These are phyloP conservation scores for Drosophila aldrichi DNA, from an alignment of 2,888 invertebrate genomes.

Conservation along the genomic window DNA sequence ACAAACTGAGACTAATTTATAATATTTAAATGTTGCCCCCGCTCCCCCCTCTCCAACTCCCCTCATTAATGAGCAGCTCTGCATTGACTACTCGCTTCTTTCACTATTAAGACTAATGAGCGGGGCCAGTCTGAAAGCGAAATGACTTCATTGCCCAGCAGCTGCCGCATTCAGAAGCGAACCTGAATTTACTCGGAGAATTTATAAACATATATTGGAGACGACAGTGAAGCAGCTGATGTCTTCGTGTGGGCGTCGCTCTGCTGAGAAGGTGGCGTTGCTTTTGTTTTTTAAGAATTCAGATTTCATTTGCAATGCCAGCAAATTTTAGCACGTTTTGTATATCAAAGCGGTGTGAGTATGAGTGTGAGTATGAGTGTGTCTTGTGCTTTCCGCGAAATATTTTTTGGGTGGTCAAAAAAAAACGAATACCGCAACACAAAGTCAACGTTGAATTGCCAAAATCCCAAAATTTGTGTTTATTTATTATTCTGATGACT, in stretches of 20 bases:
- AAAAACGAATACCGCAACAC: slow-evolving; percentile 22
- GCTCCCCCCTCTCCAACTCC: slow-evolving; percentile 10
- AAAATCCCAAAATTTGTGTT: slow-evolving; percentile 19
- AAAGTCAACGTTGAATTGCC: slow-evolving; percentile 15
- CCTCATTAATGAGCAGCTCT: slow-evolving; percentile 55
- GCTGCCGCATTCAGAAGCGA: slow-evolving; percentile 34
- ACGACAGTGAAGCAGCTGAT: slow-evolving; percentile 2
- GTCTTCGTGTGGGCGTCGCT: slow-evolving; percentile 59
- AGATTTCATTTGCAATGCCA: slow-evolving; percentile 60
- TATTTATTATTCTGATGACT: slow-evolving; percentile 25
- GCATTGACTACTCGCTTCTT: slow-evolving; percentile 55
- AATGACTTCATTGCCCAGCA: slow-evolving; percentile 60
- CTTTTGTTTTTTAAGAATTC: slow-evolving; percentile 12
- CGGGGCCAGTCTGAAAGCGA: slow-evolving; percentile 64
- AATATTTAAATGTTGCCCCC: slow-evolving; percentile 63
- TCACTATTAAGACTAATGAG: slow-evolving; percentile 79
- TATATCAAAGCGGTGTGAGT: slow-evolving; percentile 49
- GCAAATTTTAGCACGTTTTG: slow-evolving; percentile 75
- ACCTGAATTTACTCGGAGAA: slow-evolving; percentile 8
- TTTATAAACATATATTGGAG: background rate
- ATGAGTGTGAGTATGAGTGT: slow-evolving; percentile 30
- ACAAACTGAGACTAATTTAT: slow-evolving; percentile 58
- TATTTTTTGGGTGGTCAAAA: slow-evolving; percentile 68
- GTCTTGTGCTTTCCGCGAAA: slow-evolving; percentile 73
- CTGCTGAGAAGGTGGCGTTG: slow-evolving; percentile 45